Evolutionary conservation across 2,113 vertebrate species (phyloP), one percentile per base, ranked within the genome.

Genomic region (Equus quagga): DNA sequence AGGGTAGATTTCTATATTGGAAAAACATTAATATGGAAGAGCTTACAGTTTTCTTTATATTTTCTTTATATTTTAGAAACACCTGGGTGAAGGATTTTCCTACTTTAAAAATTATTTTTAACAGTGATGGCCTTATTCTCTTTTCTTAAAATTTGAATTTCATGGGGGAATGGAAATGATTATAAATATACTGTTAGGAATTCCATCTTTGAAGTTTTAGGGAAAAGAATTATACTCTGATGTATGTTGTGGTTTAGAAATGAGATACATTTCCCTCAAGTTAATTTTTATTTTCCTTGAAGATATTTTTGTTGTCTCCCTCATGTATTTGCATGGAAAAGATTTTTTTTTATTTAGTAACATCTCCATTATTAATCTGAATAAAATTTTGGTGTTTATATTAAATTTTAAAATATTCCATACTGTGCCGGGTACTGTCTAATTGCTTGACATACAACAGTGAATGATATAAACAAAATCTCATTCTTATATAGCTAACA

Each of bases 141-240:
- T 90, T 93, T 85, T 72, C 67, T 95, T 95, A 89, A 88, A 96
- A 89, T 84, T 87, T 96, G 72, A 93, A 94, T 95, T 96, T 91
- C 65, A 84, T 84, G 58, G 76, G 9, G 49, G 49, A 76, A 70
- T 98, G 72, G 86, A 97, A 89, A 82, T 96, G 51, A 89, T 91
- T 83, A 67, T 80, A 91, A 97, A 90, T 93, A 36, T 21, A 78
- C 5, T 80, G 54, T 78, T 85, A 86, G 33, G 51, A 97, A 85
- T 81, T 92, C 46, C 19, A 31, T 91, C 64, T 95, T 89, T 95
- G 60, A 90, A 81, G 19, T 85, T 93, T 80, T 51, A 62, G 56
- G 9, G 24, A 15, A 85, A 85, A 83, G 49, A 70, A 73, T 93
- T 96, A 36, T 44, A 49, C 7, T 91, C 12, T 95, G 49, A 65